A percentile compares a stretch with the other conserved stretches of the same genome.
Evolutionary conservation across 1,140 invertebrate genomes (phyloP).

Genomic region (Camponotus floridanus): DNA sequence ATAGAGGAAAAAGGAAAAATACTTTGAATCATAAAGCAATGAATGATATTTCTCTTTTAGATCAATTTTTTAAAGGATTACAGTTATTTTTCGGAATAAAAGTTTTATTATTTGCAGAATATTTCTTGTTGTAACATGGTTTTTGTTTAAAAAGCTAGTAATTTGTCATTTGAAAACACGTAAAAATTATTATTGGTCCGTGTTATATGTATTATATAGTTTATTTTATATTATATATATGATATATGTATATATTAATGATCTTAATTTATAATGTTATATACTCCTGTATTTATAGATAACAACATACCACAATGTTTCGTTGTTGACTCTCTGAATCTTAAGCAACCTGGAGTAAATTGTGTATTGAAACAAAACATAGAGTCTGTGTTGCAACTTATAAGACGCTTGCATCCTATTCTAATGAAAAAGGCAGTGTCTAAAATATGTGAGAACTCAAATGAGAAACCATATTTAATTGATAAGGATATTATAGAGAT

Average conservation of each 20-base stretch:
- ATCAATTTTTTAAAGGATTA: slow-evolving; percentile 7
- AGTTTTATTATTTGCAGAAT: neutral
- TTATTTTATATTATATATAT: neutral
- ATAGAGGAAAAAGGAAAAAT: neutral
- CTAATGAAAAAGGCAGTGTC: slow-evolving; percentile 87
- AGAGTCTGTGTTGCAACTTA: slow-evolving; percentile 87
- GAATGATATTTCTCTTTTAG: neutral
- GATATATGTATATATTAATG: slow-evolving; percentile 23
- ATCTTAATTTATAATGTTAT: slow-evolving; percentile 30
- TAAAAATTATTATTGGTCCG: neutral
- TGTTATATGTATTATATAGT: neutral
- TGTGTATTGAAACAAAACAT: slow-evolving; percentile 88
- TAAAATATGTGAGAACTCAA: slow-evolving; percentile 87
- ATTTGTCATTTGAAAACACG: neutral
- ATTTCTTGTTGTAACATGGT: neutral
- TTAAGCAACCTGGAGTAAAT: slow-evolving; percentile 86
- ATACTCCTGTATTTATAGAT: slow-evolving; percentile 81
- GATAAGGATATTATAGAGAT: slow-evolving; percentile 86
- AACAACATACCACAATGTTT: slow-evolving; percentile 88
- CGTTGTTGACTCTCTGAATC: slow-evolving; percentile 80
- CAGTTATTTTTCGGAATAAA: neutral
- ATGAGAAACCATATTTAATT: slow-evolving; percentile 86
- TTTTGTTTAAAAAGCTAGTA: neutral
- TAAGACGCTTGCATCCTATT: slow-evolving; percentile 88
- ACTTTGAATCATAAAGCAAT: neutral